Evolutionary conservation across 2,888 invertebrate genomes (phyloP).

Genomic region (Cerastis rubricosa): DNA sequence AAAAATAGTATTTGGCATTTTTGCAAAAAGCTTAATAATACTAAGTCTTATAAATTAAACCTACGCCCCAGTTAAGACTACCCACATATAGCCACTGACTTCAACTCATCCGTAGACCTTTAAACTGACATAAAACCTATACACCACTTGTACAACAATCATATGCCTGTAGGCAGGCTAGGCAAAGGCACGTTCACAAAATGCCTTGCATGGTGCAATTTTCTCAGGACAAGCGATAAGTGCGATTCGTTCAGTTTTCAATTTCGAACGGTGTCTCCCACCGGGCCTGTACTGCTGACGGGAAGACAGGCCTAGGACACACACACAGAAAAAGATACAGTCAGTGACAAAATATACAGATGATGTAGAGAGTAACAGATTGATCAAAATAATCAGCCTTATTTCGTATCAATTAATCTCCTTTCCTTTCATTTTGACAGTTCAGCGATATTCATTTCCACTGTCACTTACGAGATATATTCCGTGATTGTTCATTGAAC

Average conservation of each 20-base stretch:
- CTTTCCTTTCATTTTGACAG: background rate
- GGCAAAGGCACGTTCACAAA: constrained; percentile 32
- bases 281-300: constrained; percentile 69
- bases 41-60: background rate
- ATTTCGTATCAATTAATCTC: background rate
- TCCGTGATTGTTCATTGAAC: no score
- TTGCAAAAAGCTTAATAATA: background rate
- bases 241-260: constrained; percentile 76
- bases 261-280: constrained; percentile 72
- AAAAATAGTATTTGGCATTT: background rate
- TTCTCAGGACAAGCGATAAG: constrained; percentile 54
- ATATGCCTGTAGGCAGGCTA: constrained; percentile 12
- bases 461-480: no score
- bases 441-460: background rate
- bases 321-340: constrained; percentile 22
- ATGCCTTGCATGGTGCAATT: constrained; percentile 58
- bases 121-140: constrained; percentile 6
- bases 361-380: background rate
- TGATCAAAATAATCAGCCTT: background rate
- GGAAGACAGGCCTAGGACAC: constrained; percentile 56
- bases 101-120: background rate
- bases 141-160: constrained; percentile 20
- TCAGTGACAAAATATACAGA: background rate
- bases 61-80: background rate
- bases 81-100: background rate